Base-by-base conservation (phyloP, 2,113 vertebrate species). In the Rutilus rutilus region DNA sequence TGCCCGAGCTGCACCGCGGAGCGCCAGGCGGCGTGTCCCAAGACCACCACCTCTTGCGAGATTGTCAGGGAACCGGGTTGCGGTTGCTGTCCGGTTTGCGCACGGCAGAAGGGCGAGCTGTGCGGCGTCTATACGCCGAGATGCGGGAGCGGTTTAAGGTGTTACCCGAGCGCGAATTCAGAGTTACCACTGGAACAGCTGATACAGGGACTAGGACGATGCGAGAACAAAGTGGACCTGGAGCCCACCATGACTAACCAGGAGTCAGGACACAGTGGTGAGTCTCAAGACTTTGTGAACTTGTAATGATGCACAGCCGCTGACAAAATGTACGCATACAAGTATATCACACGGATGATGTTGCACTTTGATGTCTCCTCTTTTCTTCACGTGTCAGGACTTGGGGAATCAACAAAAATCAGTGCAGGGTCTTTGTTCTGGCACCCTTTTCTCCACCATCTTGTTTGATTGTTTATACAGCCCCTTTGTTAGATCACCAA, bases 121-220 rank as follows among this genome's bases (percentile, higher is more conserved):
- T 97, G 97, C 85, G 97, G 97, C 36, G 97, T 97, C 45, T 97
- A 98, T 92, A 96, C 95, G 5, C 96, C 96, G 0, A 94, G 96
- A 88, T 99, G 97, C 94, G 96, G 94, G 86, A 94, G 91, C 23
- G 95, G 96, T 67, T 92, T 97, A 84, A 95, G 95, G 91, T 98
- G 97, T 91, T 96, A 96, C 89, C 97, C 97, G 0, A 92, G 89
- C 64, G 89, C 92, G 0, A 95, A 92, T 39, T 91, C 95, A 14
- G 96, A 96, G 69, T 89, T 96, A 77, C 97, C 97, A 23, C 92
- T 98, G 81, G 95, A 97, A 39, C 95, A 97, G 85, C 95, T 98
- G 85, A 94, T 98, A 81, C 94, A 93, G 67, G 97, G 97, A 11
- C 93, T 94, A 30, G 97, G 97, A 80, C 95, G 92, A 86, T 98